Conservation (phyloP, 2,797 vertebrate species). For the Alauda arvensis region DNA sequence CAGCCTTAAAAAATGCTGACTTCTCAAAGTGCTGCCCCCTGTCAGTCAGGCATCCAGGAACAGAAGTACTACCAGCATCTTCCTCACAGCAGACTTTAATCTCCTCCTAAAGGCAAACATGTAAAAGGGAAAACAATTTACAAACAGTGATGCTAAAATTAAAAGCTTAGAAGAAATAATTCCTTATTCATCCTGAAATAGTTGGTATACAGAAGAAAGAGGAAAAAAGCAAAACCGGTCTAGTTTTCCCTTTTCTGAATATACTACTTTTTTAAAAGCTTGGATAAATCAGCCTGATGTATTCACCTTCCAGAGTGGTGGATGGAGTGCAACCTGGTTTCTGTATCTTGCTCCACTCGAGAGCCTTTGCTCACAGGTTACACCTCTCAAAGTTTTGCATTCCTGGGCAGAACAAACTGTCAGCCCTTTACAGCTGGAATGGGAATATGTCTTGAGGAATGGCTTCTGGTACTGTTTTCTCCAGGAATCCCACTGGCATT, state of each 20-base stretch:
- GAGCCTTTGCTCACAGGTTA: not conserved
- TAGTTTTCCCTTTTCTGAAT: not conserved
- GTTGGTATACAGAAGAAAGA: not conserved
- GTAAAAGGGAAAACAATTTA: not conserved
- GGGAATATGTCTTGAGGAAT: not conserved
- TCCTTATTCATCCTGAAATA: not conserved
- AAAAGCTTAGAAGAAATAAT: not conserved
- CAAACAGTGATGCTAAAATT: conserved; percentile 3
- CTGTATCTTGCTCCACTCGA: not conserved
- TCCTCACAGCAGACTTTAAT: not conserved
- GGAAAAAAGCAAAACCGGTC: not conserved
- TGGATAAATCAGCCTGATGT: not conserved
- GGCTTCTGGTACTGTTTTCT: not conserved
- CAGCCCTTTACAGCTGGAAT: not conserved
- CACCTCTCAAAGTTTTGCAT: not conserved
- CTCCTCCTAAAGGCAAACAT: not conserved
- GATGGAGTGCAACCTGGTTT: not conserved
- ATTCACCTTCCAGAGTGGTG: not conserved
- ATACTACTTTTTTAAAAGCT: not conserved
- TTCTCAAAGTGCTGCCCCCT: not conserved
- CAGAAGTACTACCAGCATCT: not conserved
- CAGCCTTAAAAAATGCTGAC: conserved; percentile 10
- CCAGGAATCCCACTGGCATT: not conserved
- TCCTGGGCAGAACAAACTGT: not conserved
- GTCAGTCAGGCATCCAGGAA: not conserved